Percentiles rank a stretch among this genome's conserved stretches.
Conservation (phyloP, 2,888 invertebrate genomes). For the Peribatodes rhomboidaria region DNA sequence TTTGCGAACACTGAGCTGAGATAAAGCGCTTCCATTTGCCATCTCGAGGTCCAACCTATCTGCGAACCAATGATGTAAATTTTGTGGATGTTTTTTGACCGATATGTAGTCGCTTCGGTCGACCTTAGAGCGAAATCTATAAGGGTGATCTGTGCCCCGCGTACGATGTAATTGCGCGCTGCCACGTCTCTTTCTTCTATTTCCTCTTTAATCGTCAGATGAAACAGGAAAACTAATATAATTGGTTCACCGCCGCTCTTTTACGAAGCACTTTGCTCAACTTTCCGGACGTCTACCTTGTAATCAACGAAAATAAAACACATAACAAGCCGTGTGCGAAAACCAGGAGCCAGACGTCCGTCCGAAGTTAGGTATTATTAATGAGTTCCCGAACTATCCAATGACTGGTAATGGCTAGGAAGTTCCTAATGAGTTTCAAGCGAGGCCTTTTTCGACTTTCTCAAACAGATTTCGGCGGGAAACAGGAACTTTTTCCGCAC, state of each 20-base stretch:
- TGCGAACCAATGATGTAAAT: no score
- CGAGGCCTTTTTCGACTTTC: constrained; percentile 28
- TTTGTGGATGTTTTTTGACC: no score
- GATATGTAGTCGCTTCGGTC: no score
- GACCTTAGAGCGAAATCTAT: no score
- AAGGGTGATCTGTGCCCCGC: no score
- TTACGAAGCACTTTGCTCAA: neutral
- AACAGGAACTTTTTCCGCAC: neutral
- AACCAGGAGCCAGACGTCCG: constrained; percentile 27
- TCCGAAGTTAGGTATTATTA: constrained; percentile 39
- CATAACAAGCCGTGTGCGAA: constrained; percentile 10
- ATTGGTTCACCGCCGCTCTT: neutral
- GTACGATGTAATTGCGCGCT: neutral
- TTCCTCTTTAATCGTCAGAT: neutral
- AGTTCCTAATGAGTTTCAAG: constrained; percentile 38
- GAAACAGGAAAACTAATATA: neutral
- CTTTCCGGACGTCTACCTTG: neutral
- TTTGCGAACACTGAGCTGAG: no score
- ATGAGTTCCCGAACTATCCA: constrained; percentile 43
- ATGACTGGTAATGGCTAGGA: constrained; percentile 28
- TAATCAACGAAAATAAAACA: constrained; percentile 23
- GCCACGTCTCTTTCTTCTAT: neutral
- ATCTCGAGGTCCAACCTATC: no score
- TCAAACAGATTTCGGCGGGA: constrained; percentile 23
- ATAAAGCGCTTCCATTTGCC: no score